A percentile compares a stretch with the other conserved stretches of the same genome.
Evolutionary conservation across 1,140 invertebrate genomes (phyloP).

Genomic region (Himalopsyche phryganea): DNA sequence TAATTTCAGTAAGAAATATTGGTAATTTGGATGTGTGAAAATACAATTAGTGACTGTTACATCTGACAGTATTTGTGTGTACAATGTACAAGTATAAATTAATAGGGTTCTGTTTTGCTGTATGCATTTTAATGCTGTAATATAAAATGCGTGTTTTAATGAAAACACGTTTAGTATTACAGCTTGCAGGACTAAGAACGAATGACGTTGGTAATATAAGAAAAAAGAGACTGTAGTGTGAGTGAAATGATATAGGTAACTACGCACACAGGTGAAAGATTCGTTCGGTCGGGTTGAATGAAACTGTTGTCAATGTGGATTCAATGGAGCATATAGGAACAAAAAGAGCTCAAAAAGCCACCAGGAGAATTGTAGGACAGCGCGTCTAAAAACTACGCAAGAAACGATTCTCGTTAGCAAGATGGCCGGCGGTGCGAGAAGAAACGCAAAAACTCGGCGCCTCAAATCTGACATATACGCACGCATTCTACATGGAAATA

Average conservation of each 20-base stretch:
- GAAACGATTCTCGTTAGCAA: not conserved
- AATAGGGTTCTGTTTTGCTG: too few species aligned
- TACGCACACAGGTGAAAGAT: not conserved
- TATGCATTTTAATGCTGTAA: too few species aligned
- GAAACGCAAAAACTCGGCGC: conserved; percentile 17
- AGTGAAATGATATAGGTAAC: not conserved
- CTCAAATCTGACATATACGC: conserved; percentile 10
- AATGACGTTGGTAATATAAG: conserved; percentile 7
- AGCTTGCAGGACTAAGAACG: too few species aligned
- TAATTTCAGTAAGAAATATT: too few species aligned
- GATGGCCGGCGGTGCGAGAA: not conserved
- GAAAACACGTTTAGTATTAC: too few species aligned
- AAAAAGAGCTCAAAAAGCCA: conserved; percentile 10
- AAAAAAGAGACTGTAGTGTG: too few species aligned
- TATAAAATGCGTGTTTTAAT: too few species aligned
- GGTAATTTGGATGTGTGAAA: too few species aligned
- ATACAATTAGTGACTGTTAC: too few species aligned
- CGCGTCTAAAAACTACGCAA: too few species aligned
- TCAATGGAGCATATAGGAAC: conserved; percentile 20
- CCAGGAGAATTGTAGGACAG: not conserved
- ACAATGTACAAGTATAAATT: too few species aligned
- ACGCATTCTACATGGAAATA: conserved; percentile 6
- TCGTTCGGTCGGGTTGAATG: conserved; percentile 15
- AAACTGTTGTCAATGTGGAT: conserved; percentile 21
- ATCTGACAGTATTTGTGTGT: too few species aligned